A percentile compares a stretch with the other conserved stretches of the same genome.
Conservation (phyloP, 2,888 invertebrate genomes). For the Eilema griseolum region DNA sequence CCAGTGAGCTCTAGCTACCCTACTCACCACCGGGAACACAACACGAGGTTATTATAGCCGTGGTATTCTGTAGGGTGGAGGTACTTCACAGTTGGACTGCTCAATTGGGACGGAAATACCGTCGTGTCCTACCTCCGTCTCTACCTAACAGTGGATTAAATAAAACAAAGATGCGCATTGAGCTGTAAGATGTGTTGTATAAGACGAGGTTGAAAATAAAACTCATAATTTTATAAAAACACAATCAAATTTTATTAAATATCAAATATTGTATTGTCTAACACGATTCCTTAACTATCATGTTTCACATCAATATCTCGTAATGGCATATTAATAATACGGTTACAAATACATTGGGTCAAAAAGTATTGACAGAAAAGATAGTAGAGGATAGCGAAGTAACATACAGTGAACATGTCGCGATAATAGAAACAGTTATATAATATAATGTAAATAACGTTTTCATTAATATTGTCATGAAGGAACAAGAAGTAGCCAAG, state of each 20-base stretch:
- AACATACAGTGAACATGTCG: slow-evolving; percentile 33
- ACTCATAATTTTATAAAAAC: slow-evolving; percentile 73
- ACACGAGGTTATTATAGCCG: too few species aligned
- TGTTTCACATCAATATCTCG: slow-evolving; percentile 85
- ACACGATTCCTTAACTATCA: slow-evolving; percentile 86
- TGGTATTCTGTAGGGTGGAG: too few species aligned
- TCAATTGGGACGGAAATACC: too few species aligned
- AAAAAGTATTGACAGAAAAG: slow-evolving; percentile 66
- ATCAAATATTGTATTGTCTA: slow-evolving; percentile 88
- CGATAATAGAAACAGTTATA: slow-evolving; percentile 40
- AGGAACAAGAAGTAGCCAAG: slow-evolving; percentile 80
- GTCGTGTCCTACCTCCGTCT: too few species aligned
- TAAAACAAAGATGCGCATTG: neutral
- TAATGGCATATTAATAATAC: slow-evolving; percentile 73
- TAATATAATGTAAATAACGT: slow-evolving; percentile 43
- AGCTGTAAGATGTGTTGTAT: too few species aligned
- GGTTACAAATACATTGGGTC: slow-evolving; percentile 78
- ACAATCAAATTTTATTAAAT: slow-evolving; percentile 87
- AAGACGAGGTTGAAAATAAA: slow-evolving; percentile 57
- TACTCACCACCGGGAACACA: too few species aligned
- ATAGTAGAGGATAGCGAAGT: slow-evolving; percentile 37
- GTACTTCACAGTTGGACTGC: too few species aligned
- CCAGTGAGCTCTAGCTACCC: too few species aligned
- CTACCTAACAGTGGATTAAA: too few species aligned
- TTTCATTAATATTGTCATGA: slow-evolving; percentile 70